phyloP scores from a whole-genome alignment of 2,888 invertebrate genomes.

The Phengaris arion region DNA sequence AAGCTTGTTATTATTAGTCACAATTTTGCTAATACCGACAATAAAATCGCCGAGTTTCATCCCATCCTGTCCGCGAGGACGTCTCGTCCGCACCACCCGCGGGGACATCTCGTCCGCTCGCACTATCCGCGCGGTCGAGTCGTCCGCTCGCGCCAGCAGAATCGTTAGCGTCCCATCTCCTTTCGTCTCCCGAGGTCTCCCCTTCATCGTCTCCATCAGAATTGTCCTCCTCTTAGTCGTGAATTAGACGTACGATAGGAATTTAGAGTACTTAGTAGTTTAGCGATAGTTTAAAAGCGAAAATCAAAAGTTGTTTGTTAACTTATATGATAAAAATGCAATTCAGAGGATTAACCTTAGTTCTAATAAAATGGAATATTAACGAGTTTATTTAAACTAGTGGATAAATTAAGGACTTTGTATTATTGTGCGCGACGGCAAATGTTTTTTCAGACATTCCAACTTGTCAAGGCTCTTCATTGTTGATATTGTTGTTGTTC shows the following conservation, averaged over 20 bases:
- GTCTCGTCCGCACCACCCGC: background rate
- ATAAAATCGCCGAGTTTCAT: slow-evolving; percentile 46
- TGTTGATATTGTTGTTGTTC: slow-evolving; percentile 38
- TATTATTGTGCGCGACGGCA: slow-evolving; percentile 48
- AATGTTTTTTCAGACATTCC: slow-evolving; percentile 45
- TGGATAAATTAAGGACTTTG: slow-evolving; percentile 50
- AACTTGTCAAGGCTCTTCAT: background rate
- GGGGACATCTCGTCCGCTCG: background rate
- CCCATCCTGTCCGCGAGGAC: background rate
- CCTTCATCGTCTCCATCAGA: slow-evolving; percentile 43
- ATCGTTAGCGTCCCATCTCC: slow-evolving; percentile 35
- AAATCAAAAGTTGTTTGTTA: slow-evolving; percentile 75
- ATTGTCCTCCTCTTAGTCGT: slow-evolving; percentile 61
- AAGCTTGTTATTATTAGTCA: slow-evolving; percentile 53
- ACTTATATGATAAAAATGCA: slow-evolving; percentile 75
- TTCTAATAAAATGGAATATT: slow-evolving; percentile 57
- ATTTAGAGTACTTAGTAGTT: slow-evolving; percentile 65
- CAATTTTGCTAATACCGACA: slow-evolving; percentile 56
- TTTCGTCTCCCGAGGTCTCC: slow-evolving; percentile 44
- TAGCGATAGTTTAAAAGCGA: slow-evolving; percentile 56
- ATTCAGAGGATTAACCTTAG: slow-evolving; percentile 77
- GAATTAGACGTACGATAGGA: slow-evolving; percentile 62
- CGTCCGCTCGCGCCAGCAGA: slow-evolving; percentile 34
- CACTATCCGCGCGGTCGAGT: no score
- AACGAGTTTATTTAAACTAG: slow-evolving; percentile 64